Percentiles rank a stretch among this genome's conserved stretches.
These are phyloP conservation scores for Chromobotia macracanthus DNA, from an alignment of 2,797 vertebrate species.

Conservation along the genomic window DNA sequence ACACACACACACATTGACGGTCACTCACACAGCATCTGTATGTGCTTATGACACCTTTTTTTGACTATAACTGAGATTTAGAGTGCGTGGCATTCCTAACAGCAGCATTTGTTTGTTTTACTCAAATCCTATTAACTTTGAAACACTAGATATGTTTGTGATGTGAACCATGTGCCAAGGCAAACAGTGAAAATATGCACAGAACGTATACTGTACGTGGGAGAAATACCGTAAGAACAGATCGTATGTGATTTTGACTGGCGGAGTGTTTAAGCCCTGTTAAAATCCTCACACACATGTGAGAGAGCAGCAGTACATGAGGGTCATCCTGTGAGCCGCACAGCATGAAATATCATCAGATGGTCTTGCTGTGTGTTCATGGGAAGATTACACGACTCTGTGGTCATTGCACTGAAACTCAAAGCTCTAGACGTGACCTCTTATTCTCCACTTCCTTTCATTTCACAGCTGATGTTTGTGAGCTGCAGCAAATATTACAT, in stretches of 20 bases:
- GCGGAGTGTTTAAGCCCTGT: neutral
- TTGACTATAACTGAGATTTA: conserved; percentile 4
- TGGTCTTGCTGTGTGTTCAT: conserved; percentile 15
- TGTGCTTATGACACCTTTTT: neutral
- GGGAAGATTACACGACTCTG: conserved; percentile 39
- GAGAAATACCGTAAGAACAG: neutral
- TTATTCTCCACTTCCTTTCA: neutral
- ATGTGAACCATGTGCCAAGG: neutral
- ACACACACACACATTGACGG: conserved; percentile 60
- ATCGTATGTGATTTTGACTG: neutral
- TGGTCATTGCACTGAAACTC: conserved; percentile 21
- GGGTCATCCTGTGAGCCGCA: conserved; percentile 11
- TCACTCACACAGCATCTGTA: conserved; percentile 47
- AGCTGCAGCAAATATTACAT: neutral
- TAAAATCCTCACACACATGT: conserved; percentile 29
- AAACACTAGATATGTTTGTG: neutral
- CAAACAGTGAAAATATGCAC: neutral
- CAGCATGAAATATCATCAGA: conserved; percentile 34
- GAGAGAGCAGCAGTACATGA: neutral
- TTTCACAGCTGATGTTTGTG: neutral
- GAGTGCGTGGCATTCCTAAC: neutral
- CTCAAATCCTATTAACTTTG: neutral
- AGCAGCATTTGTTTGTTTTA: neutral
- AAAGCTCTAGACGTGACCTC: neutral
- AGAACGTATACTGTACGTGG: neutral